Base-by-base conservation (phyloP, 2,888 invertebrate species). In the Drosophila diplacantha region DNA sequence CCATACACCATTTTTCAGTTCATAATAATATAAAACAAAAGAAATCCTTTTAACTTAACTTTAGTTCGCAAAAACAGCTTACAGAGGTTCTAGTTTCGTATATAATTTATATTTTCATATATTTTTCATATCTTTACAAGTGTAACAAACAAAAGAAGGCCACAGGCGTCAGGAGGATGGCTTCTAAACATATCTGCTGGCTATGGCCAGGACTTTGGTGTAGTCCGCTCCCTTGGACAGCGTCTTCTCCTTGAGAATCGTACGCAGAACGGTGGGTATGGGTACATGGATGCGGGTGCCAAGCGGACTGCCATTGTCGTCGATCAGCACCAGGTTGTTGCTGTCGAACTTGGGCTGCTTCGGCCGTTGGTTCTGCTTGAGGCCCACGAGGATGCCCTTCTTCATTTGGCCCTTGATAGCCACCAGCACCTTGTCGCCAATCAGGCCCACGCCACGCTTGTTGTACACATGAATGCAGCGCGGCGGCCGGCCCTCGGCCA, bases 271-370 rank as follows among this genome's bases (percentile, higher is more conserved):
- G 4, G 96, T 95, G 1, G 99, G 99, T 67, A 99, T 94, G 0
- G 99, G 99, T 2, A 96, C 97, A 79, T 95, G 94, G 75, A 99
- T 96, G 75, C 99, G 91, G 2, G 96, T 99, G 18, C 99, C 99
- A 5, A 98, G 88, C 0, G 99, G 99, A 14, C 95, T 93, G 18
- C 98, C 99, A 83, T 92, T 95, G 83, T 99, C 97, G 84, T 99
- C 98, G 39, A 99, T 94, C 0, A 99, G 90, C 1, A 99, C 99
- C 55, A 99, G 89, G 89, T 99, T 99, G 87, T 99, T 99, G 83
- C 94, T 95, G 87, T 99, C 98, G 87, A 95, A 97, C 86, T 94
- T 94, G 0, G 98, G 98, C 35, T 96, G 91, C 87, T 94, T 93
- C 0, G 93, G 88, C 57, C 91, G 91, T 86, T 97, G 97, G 53